These are phyloP conservation scores for Falco cherrug DNA, from an alignment of 2,797 vertebrate genomes.

Conservation along the genomic window DNA sequence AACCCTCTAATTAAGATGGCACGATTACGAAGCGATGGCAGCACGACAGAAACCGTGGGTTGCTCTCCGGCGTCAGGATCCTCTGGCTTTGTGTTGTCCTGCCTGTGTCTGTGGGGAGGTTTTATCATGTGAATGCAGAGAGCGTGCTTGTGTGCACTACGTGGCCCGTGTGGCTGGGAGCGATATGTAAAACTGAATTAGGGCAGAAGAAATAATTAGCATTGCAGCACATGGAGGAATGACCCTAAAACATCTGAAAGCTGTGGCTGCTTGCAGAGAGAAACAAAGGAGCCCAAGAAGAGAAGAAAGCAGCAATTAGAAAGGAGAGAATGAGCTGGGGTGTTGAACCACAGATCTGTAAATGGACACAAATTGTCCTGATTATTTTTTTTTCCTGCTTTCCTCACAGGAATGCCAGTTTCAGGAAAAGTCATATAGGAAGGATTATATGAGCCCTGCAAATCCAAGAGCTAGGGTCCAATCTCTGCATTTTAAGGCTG, in stretches of 20 bases:
- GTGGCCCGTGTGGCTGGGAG: neutral
- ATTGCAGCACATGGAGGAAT: slow-evolving; percentile 15
- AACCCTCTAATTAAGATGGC: neutral
- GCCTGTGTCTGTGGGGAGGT: neutral
- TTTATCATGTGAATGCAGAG: neutral
- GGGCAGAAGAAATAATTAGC: slow-evolving; percentile 37
- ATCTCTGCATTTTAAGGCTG: neutral
- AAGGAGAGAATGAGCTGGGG: slow-evolving; percentile 23
- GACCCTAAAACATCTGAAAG: slow-evolving; percentile 53
- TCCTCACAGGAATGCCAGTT: neutral
- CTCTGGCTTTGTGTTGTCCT: neutral
- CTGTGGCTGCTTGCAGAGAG: slow-evolving; percentile 48
- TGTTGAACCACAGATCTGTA: slow-evolving; percentile 32
- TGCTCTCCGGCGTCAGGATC: fast-evolving
- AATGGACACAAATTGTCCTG: slow-evolving; percentile 32
- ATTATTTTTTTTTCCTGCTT: neutral
- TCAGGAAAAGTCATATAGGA: neutral
- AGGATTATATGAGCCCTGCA: neutral
- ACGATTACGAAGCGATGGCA: neutral
- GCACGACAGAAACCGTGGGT: neutral
- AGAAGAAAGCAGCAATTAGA: slow-evolving; percentile 63
- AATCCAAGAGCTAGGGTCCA: neutral
- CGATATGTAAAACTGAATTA: neutral
- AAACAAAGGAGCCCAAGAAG: slow-evolving; percentile 26
- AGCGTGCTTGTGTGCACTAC: neutral